phyloP scores from a whole-genome alignment of 1,140 invertebrate species.

The Carposina sasakii region DNA sequence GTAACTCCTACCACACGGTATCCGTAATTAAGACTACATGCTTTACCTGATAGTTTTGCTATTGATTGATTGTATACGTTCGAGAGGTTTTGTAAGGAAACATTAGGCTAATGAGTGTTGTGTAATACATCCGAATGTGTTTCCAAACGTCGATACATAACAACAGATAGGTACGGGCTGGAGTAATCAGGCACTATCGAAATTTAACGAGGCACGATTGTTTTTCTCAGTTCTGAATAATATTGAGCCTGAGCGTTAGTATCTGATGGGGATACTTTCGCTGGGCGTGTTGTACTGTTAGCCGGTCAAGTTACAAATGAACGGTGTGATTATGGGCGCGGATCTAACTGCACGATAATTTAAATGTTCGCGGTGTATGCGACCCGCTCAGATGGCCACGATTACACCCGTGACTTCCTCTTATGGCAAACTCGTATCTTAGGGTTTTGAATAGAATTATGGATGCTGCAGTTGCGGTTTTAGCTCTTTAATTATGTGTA shows the following conservation, averaged over 20 bases:
- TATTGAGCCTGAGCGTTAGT: conserved; percentile 57
- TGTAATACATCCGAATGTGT: not conserved
- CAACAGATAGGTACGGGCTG: conserved; percentile 40
- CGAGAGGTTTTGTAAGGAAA: not conserved
- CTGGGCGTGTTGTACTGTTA: conserved; percentile 50
- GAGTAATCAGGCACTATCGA: conserved; percentile 55
- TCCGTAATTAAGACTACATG: conserved; percentile 44
- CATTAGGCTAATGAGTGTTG: not conserved
- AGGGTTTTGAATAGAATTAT: conserved; percentile 50
- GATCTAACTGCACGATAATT: conserved; percentile 63
- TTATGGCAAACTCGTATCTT: conserved; percentile 43
- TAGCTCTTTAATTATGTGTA: conserved; percentile 17
- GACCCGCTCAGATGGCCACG: conserved; percentile 39
- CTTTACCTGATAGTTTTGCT: conserved; percentile 17
- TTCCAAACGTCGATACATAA: not conserved
- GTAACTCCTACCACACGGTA: conserved; percentile 27
- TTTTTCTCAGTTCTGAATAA: conserved; percentile 71
- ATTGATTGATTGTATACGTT: conserved; percentile 24
- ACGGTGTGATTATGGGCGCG: conserved; percentile 58
- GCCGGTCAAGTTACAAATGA: conserved; percentile 59
- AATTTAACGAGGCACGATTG: conserved; percentile 69
- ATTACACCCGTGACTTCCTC: conserved; percentile 50
- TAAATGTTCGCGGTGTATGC: conserved; percentile 58
- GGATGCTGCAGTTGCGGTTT: conserved; percentile 25
- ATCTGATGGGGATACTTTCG: conserved; percentile 66